Conservation (phyloP, 2,797 vertebrate genomes). For the Taeniopygia guttata region DNA sequence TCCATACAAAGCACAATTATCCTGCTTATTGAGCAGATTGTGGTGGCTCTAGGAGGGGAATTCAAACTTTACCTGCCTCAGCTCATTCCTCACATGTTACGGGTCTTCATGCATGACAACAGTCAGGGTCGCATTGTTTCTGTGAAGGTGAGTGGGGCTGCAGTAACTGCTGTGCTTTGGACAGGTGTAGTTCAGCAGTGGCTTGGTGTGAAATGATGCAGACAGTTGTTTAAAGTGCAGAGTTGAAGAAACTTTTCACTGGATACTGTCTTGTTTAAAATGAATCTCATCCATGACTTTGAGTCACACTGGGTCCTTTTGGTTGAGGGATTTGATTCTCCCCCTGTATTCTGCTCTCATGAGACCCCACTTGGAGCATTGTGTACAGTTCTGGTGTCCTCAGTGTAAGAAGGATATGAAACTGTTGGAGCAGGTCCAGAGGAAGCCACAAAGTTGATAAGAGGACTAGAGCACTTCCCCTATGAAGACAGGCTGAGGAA, state of each 20-base stretch:
- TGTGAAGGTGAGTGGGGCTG: constrained; percentile 85
- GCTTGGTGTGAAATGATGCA: not conserved
- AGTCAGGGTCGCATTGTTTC: constrained; percentile 91
- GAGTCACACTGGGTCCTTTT: not conserved
- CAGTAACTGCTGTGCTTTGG: not conserved
- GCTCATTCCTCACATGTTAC: constrained; percentile 96
- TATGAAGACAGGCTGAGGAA: not conserved
- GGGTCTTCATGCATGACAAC: constrained; percentile 98
- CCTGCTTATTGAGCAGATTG: constrained; percentile 96
- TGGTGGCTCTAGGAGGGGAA: constrained; percentile 94
- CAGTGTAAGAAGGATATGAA: not conserved
- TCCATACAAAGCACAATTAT: constrained; percentile 99
- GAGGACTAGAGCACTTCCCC: not conserved
- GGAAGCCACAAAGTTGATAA: not conserved
- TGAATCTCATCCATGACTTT: not conserved
- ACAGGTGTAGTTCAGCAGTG: not conserved
- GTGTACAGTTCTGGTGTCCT: not conserved
- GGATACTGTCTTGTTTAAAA: not conserved
- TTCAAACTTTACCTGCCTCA: constrained; percentile 98
- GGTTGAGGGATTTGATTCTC: not conserved
- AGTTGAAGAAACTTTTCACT: not conserved
- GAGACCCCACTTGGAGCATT: not conserved
- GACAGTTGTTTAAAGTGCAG: not conserved
- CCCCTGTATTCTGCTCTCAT: not conserved
- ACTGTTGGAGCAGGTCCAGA: not conserved